These are phyloP conservation scores for Hedychridium roseum DNA, from an alignment of 2,888 invertebrate species.

Conservation along the genomic window DNA sequence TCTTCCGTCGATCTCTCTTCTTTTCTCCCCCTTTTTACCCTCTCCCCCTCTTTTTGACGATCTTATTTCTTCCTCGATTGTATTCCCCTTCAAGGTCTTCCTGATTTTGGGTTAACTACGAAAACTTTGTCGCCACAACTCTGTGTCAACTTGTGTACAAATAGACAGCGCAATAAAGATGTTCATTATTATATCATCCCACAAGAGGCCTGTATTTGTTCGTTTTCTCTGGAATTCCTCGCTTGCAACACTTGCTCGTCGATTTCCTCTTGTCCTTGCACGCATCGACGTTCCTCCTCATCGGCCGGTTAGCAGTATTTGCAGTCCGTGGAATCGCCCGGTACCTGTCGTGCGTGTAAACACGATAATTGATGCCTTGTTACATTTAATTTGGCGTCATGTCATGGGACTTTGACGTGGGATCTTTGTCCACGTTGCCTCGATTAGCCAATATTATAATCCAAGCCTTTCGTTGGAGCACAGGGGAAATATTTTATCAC, in stretches of 20 bases:
- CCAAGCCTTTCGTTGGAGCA: too few species aligned
- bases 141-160: too few species aligned
- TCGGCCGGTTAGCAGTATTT: constrained; percentile 33
- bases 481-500: too few species aligned
- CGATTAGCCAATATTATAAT: too few species aligned
- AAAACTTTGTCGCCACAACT: too few species aligned
- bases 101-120: too few species aligned
- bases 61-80: constrained; percentile 4
- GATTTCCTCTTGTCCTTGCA: neutral
- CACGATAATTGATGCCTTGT: constrained; percentile 40
- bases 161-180: too few species aligned
- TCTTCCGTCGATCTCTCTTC: constrained; percentile 1
- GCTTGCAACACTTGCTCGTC: neutral
- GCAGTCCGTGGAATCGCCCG: constrained; percentile 30
- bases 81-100: constrained; percentile 12
- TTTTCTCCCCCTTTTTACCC: constrained; percentile 1
- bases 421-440: too few species aligned
- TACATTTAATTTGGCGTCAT: too few species aligned
- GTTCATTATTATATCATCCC: too few species aligned
- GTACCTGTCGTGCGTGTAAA: constrained; percentile 32
- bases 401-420: too few species aligned
- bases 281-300: constrained; percentile 4
- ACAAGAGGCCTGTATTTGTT: constrained; percentile 7
- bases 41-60: constrained; percentile 4
- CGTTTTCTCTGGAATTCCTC: constrained; percentile 1